Evolutionary conservation across 2,888 invertebrate species (phyloP), one percentile per base, ranked within the genome.

Genomic region (Altica lythri): DNA sequence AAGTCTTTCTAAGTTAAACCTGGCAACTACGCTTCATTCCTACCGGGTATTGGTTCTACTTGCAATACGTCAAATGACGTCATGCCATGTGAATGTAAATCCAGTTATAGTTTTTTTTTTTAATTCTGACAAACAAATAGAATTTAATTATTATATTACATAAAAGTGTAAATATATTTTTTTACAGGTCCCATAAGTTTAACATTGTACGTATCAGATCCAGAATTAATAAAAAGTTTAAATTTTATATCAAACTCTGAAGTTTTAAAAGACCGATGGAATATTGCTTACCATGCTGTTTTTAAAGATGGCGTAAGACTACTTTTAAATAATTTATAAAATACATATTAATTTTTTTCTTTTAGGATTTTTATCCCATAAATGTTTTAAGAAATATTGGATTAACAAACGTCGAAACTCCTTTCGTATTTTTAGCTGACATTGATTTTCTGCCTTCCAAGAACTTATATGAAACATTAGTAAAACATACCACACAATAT

Each of bases 351-450:
- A 38, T 40, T 18, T 29, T 46, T 27, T 59, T 35, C 17, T 49
- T 74, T 77, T 37, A 94, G 92, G 87, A 88, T 61, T 89, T 90
- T 72, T 93, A 94, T 76, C 95, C 95, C 0, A 90, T 95, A 48
- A 95, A 95, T 77, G 88, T 90, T 70, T 80, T 95, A 45, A 82
- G 95, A 43, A 95, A 95, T 74, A 88, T 92, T 2, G 95, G 92
- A 1, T 77, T 94, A 59, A 81, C 85, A 46, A 85, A 92, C 71
- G 88, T 89, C 32, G 84, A 84, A 57, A 91, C 93, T 0, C 87
- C 90, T 0, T 92, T 86, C 73, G 88, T 93, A 62, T 92, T 94
- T 74, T 82, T 95, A 18, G 85, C 90, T 62, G 95, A 95, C 75
- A 89, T 92, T 5, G 95, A 95, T 77, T 95, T 95, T 72, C 81